phyloP scores from a whole-genome alignment of 2,113 vertebrate genomes.

The Salvator merianae region DNA sequence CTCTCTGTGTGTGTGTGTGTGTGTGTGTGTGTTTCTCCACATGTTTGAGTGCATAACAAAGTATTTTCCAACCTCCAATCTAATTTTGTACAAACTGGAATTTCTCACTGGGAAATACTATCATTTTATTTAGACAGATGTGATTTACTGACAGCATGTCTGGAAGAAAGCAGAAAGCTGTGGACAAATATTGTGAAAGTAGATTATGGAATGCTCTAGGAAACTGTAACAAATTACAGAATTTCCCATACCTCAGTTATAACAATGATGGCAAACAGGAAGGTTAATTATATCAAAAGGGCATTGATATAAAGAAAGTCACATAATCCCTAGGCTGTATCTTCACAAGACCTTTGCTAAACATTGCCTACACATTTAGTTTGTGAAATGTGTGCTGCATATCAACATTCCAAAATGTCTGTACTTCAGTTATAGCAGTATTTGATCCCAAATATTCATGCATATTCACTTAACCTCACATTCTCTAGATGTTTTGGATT shows the following conservation, averaged over 20 bases:
- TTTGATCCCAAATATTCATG: too few species aligned
- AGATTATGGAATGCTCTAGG: conserved; percentile 2
- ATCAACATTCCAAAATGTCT: too few species aligned
- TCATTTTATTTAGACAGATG: conserved; percentile 32
- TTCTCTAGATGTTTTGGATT: too few species aligned
- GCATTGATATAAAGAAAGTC: not conserved
- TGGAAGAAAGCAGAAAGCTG: conserved; percentile 13
- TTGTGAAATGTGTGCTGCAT: not conserved
- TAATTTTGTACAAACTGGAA: conserved; percentile 30
- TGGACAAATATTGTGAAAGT: conserved; percentile 19
- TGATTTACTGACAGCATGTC: conserved; percentile 19
- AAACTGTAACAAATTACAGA: conserved; percentile 1
- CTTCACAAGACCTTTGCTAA: not conserved
- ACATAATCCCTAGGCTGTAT: not conserved
- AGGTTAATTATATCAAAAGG: not conserved
- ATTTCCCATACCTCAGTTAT: not conserved
- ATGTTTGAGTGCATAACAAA: not conserved
- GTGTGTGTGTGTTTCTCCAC: too few species aligned
- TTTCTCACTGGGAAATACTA: conserved; percentile 22
- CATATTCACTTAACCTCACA: too few species aligned
- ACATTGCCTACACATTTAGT: not conserved
- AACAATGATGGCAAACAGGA: not conserved
- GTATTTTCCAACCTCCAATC: not conserved
- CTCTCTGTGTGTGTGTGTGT: too few species aligned
- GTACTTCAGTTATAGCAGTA: too few species aligned